Evolutionary conservation across 1,140 invertebrate species (phyloP).

Genomic region (Atta texana): DNA sequence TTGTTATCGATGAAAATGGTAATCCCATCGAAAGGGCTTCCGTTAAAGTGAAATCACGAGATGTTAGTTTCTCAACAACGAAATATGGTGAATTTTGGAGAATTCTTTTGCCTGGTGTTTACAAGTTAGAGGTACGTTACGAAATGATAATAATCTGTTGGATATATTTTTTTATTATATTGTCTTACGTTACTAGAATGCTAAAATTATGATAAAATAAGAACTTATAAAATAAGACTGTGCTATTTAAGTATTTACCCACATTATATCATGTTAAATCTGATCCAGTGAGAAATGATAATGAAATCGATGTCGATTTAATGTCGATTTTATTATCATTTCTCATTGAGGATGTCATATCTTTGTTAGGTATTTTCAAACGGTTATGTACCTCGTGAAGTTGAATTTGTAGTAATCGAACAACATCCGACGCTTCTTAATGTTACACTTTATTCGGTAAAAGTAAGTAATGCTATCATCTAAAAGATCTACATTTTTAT

Average conservation of each 20-base stretch:
- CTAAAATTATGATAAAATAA: neutral
- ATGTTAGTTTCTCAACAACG: conserved; percentile 95
- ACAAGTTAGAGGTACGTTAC: conserved; percentile 91
- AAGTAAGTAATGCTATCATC: conserved; percentile 87
- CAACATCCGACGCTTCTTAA: conserved; percentile 94
- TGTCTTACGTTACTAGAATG: neutral
- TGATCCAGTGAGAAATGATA: no score
- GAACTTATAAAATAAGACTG: neutral
- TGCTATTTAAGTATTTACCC: neutral
- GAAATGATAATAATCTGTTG: neutral
- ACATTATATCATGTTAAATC: neutral
- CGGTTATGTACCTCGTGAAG: conserved; percentile 92
- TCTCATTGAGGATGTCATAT: neutral
- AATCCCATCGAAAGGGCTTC: conserved; percentile 94
- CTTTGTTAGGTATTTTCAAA: conserved; percentile 92
- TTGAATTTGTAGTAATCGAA: conserved; percentile 95
- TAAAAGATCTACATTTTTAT: neutral
- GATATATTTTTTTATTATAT: neutral
- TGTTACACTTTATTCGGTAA: conserved; percentile 92
- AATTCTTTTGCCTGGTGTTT: conserved; percentile 93
- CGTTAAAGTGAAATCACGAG: conserved; percentile 93
- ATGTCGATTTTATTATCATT: no score
- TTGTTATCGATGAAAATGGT: conserved; percentile 93
- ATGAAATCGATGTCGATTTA: no score
- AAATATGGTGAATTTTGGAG: conserved; percentile 98